Evolutionary conservation across 2,888 invertebrate genomes (phyloP).

Genomic region (Cephonodes hylas): DNA sequence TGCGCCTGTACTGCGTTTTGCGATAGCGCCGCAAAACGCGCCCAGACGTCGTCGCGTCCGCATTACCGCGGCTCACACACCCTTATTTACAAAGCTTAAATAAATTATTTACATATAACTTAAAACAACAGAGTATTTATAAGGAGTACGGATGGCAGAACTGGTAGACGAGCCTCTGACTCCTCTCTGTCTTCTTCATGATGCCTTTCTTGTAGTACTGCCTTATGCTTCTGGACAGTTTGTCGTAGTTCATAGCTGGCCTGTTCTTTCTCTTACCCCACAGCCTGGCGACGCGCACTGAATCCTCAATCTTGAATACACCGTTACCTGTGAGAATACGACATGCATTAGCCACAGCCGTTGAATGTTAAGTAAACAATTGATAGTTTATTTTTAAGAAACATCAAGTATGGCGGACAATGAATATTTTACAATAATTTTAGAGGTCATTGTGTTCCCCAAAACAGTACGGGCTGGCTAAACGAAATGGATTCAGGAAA

Average conservation of each 20-base stretch:
- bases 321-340: constrained; percentile 83
- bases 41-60: constrained; percentile 61
- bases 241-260: constrained; percentile 99
- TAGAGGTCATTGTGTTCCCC: constrained; percentile 16
- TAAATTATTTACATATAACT: constrained; percentile 51
- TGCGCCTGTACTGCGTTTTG: constrained; percentile 60
- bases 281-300: constrained; percentile 96
- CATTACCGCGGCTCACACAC: constrained; percentile 74
- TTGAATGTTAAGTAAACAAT: constrained; percentile 26
- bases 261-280: constrained; percentile 99
- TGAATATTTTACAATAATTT: constrained; percentile 22
- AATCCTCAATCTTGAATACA: constrained; percentile 99
- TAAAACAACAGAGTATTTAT: constrained; percentile 69
- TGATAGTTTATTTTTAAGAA: constrained; percentile 35
- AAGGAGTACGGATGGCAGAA: constrained; percentile 97
- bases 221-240: constrained; percentile 96
- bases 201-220: constrained; percentile 99
- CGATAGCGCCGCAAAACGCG: constrained; percentile 53
- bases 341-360: constrained; percentile 5
- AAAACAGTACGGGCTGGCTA: neutral
- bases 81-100: constrained; percentile 51
- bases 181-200: constrained; percentile 99
- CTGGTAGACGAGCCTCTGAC: constrained; percentile 98
- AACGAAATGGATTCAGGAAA: constrained; percentile 3
- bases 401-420: constrained; percentile 22